Conservation (phyloP, 2,888 invertebrate species). For the Drosophila subsilvestris region DNA sequence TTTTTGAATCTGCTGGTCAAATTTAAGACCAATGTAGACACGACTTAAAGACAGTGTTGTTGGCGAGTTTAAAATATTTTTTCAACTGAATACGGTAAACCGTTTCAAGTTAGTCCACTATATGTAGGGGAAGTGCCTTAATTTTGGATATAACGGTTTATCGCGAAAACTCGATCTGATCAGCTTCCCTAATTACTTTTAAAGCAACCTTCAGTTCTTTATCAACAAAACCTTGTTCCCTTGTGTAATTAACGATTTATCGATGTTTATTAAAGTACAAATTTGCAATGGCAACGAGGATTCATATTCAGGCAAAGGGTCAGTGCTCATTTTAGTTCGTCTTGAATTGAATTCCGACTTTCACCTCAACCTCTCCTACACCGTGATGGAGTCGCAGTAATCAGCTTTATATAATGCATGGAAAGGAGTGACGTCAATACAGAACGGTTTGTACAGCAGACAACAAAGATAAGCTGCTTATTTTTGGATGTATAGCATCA, state of each 20-base stretch:
- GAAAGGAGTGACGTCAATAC: constrained; percentile 60
- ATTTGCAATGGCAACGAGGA: constrained; percentile 57
- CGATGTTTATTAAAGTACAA: constrained; percentile 57
- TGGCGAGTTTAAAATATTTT: too few relatives aligned
- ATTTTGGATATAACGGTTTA: too few relatives aligned
- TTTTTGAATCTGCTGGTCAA: too few relatives aligned
- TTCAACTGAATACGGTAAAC: too few relatives aligned
- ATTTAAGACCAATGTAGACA: too few relatives aligned
- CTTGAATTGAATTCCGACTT: constrained; percentile 38
- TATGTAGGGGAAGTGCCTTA: too few relatives aligned
- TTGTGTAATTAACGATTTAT: constrained; percentile 59
- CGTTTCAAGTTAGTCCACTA: too few relatives aligned
- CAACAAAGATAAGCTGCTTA: constrained; percentile 68
- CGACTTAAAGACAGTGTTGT: too few relatives aligned
- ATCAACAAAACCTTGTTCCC: too few relatives aligned
- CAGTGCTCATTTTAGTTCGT: constrained; percentile 35
- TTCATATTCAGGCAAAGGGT: constrained; percentile 35
- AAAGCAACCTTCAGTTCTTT: too few relatives aligned
- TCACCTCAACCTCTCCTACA: constrained; percentile 30
- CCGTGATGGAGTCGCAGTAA: constrained; percentile 35
- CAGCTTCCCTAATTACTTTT: too few relatives aligned
- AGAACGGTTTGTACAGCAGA: constrained; percentile 36
- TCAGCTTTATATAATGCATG: constrained; percentile 57
- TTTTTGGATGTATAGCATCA: constrained; percentile 28
- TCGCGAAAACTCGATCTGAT: too few relatives aligned